Percentiles rank a stretch among this genome's conserved stretches.
Conservation (phyloP, 1,140 invertebrate species). For the Brachionus calyciflorus region DNA sequence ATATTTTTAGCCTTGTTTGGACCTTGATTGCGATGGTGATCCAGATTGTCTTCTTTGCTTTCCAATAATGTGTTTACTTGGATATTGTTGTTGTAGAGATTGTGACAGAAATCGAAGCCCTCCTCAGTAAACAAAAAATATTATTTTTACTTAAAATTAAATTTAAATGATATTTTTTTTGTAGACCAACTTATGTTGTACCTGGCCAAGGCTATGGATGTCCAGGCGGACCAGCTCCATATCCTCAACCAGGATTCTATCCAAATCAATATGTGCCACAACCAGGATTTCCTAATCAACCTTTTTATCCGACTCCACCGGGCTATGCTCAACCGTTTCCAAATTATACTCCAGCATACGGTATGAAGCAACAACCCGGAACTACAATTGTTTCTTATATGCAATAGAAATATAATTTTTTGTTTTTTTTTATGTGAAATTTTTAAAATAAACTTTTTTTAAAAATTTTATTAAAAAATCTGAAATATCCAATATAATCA, state of each 20-base stretch:
- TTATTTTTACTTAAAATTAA: no score
- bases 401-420: not conserved
- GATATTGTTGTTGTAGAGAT: conserved; percentile 26
- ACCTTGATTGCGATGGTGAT: conserved; percentile 45
- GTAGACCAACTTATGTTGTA: conserved; percentile 6
- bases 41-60: conserved; percentile 36
- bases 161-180: not conserved
- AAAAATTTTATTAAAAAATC: no score
- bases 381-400: conserved; percentile 12
- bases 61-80: conserved; percentile 35
- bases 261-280: conserved; percentile 35
- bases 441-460: no score
- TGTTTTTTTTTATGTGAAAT: no score
- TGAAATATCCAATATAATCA: no score
- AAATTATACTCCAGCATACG: not conserved
- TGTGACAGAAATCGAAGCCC: not conserved
- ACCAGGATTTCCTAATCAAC: conserved; percentile 9
- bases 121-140: not conserved
- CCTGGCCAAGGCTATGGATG: conserved; percentile 34
- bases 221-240: conserved; percentile 33
- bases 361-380: not conserved
- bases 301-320: conserved; percentile 2
- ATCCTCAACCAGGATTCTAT: conserved; percentile 34
- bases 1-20: not conserved
- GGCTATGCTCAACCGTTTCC: conserved; percentile 12